Conservation (phyloP, 1,140 invertebrate genomes). For the Lepidurus couesii region DNA sequence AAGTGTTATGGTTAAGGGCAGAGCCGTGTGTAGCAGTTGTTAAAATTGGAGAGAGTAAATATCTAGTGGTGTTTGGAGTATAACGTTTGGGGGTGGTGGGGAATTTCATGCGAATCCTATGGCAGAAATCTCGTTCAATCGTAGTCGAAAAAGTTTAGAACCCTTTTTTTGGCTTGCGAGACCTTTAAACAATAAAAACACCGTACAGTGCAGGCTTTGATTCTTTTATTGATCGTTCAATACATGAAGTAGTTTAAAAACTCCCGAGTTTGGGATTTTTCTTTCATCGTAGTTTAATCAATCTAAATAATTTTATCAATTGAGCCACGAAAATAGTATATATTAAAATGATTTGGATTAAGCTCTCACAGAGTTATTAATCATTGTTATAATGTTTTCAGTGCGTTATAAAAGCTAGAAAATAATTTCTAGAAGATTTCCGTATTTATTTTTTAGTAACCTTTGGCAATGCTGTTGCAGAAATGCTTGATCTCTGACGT, state of each 20-base stretch:
- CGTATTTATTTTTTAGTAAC: too few relatives aligned
- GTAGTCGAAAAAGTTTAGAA: slow-evolving; percentile 3
- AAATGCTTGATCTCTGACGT: neutral
- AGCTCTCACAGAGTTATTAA: too few relatives aligned
- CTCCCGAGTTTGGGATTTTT: neutral
- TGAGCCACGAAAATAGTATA: too few relatives aligned
- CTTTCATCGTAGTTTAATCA: neutral
- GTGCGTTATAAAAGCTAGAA: too few relatives aligned
- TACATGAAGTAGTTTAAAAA: neutral
- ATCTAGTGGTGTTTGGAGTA: slow-evolving; percentile 1
- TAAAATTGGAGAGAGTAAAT: neutral
- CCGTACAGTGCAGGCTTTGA: slow-evolving; percentile 5
- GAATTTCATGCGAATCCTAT: neutral
- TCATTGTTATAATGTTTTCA: too few relatives aligned
- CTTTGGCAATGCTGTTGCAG: neutral
- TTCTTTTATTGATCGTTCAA: neutral
- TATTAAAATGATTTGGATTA: too few relatives aligned
- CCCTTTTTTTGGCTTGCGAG: neutral
- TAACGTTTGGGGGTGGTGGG: neutral
- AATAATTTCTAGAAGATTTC: too few relatives aligned
- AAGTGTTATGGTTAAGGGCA: neutral
- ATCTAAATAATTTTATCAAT: too few relatives aligned
- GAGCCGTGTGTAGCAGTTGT: neutral
- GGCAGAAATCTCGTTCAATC: neutral
- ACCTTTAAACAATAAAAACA: neutral